These are phyloP conservation scores for Athalia cordata DNA, from an alignment of 2,888 invertebrate species.

Conservation along the genomic window DNA sequence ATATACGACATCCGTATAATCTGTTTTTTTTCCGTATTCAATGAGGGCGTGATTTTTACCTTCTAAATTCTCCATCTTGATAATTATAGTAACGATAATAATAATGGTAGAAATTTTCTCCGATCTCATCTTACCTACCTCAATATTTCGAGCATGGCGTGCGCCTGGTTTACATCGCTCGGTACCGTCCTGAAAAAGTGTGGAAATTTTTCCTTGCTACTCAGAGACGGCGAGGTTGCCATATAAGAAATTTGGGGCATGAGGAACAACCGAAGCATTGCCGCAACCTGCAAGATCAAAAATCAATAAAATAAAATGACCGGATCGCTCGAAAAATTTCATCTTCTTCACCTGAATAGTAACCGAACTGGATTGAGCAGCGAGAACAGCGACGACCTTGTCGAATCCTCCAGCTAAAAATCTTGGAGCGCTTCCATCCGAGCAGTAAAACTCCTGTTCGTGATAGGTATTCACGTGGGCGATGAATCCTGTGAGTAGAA, in stretches of 20 bases:
- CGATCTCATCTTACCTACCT: conserved; percentile 66
- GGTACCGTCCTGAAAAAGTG: conserved; percentile 78
- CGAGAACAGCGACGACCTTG: conserved; percentile 75
- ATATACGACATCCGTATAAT: not conserved
- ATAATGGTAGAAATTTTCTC: not conserved
- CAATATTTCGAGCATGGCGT: conserved; percentile 76
- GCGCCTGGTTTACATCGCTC: conserved; percentile 76
- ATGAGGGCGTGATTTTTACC: not conserved
- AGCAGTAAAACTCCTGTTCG: conserved; percentile 71
- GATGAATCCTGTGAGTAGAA: conserved; percentile 70
- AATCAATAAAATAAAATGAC: not conserved
- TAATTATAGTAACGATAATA: not conserved
- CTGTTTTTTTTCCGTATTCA: not conserved
- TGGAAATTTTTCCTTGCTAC: conserved; percentile 74
- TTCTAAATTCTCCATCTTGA: too few relatives aligned
- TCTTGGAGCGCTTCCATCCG: conserved; percentile 71
- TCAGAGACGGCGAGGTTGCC: conserved; percentile 76
- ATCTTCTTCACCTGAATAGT: conserved; percentile 72
- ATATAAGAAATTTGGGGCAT: conserved; percentile 77
- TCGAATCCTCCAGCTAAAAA: conserved; percentile 72
- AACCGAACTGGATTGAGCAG: conserved; percentile 75
- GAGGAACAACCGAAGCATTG: conserved; percentile 74
- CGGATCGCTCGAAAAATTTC: not conserved
- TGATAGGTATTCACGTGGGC: conserved; percentile 72
- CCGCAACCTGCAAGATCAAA: conserved; percentile 71